A percentile compares a stretch with the other conserved stretches of the same genome.
Evolutionary conservation across 2,888 invertebrate species (phyloP).

Genomic region (Ariolimax columbianus): DNA sequence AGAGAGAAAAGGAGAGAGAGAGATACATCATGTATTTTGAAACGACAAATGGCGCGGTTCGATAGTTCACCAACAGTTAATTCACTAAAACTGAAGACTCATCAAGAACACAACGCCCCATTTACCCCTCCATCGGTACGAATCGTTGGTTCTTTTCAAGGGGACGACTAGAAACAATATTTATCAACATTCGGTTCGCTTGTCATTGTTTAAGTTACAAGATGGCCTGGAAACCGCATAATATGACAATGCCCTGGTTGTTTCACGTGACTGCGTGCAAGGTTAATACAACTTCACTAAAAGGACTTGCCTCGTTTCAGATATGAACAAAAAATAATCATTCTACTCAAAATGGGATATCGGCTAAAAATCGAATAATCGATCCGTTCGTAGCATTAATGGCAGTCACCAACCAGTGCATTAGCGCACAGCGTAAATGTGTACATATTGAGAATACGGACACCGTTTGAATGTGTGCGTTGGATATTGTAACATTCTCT

Average conservation of each 20-base stretch:
- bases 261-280: neutral
- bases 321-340: neutral
- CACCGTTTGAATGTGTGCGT: neutral
- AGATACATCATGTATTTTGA: neutral
- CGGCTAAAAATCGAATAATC: neutral
- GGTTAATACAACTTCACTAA: neutral
- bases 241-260: neutral
- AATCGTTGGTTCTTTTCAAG: neutral
- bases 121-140: neutral
- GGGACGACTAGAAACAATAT: neutral
- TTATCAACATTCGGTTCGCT: neutral
- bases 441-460: neutral
- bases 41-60: too few relatives aligned
- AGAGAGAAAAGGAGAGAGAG: too few relatives aligned
- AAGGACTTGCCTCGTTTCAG: neutral
- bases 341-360: neutral
- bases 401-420: neutral
- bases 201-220: too few relatives aligned
- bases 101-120: neutral
- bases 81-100: neutral
- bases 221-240: neutral
- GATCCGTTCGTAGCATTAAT: neutral
- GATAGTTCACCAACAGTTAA: neutral
- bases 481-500: neutral
- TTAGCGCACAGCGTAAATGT: neutral